These are phyloP conservation scores for honey bee (Apis mellifera) DNA, from an alignment of 1,140 invertebrate genomes.

Conservation along the genomic window Amel_HAv3.1 CM009931.2:586501-587000, in stretches of 20 bases:
- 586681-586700: conserved; percentile 29
- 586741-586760: conserved; percentile 45
- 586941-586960: background rate
- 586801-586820: background rate
- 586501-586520: background rate
- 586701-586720: conserved; percentile 51
- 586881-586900: conserved; percentile 8
- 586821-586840: background rate
- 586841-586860: background rate
- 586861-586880: background rate
- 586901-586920: conserved; percentile 1
- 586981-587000: too few species aligned
- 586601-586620: conserved; percentile 49
- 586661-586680: conserved; percentile 34
- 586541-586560: background rate
- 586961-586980: too few species aligned
- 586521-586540: background rate
- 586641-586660: conserved; percentile 45
- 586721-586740: conserved; percentile 50
- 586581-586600: conserved; percentile 24
- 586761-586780: conserved; percentile 34
- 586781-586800: background rate
- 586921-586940: too few species aligned
- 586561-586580: background rate
- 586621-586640: conserved; percentile 44